Evolutionary conservation across 2,888 invertebrate genomes (phyloP), one percentile per base, ranked within the genome.

Genomic region (Acrocyrtus sp.): DNA sequence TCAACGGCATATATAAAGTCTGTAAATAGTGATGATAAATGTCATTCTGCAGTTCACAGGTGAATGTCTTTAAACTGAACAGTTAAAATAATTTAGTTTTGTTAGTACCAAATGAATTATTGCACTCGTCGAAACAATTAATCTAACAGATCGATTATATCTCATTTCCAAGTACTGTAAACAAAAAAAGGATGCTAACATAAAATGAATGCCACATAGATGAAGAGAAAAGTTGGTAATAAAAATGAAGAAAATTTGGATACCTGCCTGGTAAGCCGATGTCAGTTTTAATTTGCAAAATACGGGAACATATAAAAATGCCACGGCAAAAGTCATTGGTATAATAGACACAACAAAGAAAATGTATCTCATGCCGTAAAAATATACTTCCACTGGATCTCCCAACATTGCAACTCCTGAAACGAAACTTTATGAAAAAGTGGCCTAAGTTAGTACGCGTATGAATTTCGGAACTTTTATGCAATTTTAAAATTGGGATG

Each of bases 201-300:
- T 39, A 39, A 8, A 39, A 39, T 39, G 39, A 39, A 39, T 17
- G 2, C 27, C n/a, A n/a, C n/a, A n/a, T n/a, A n/a, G n/a, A n/a
- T n/a, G n/a, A n/a, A n/a, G n/a, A n/a, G n/a, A n/a, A n/a, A n/a
- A n/a, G n/a, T n/a, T n/a, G n/a, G n/a, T n/a, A n/a, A n/a, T n/a
- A n/a, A n/a, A n/a, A n/a, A 39, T 68, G 8, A 48, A 26, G 3
- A 6, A 39, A 39, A 12, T n/a, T 19, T 22, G 17, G 34, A 51
- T 8, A 72, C 85, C 82, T 84, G 93, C 93, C 89, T 95, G 93
- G 83, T 93, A 94, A 81, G 92, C 93, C 60, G 93, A 94, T 1
- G 94, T 95, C 74, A 95, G 84, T 76, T 92, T 87, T 74, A 95
- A 87, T 82, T 91, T 89, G 88, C 92, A 92, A 84, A 92, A 95